Percentiles rank a stretch among this genome's conserved stretches.
Evolutionary conservation across 2,888 invertebrate genomes (phyloP).

Genomic region (Eristalis intricaria): DNA sequence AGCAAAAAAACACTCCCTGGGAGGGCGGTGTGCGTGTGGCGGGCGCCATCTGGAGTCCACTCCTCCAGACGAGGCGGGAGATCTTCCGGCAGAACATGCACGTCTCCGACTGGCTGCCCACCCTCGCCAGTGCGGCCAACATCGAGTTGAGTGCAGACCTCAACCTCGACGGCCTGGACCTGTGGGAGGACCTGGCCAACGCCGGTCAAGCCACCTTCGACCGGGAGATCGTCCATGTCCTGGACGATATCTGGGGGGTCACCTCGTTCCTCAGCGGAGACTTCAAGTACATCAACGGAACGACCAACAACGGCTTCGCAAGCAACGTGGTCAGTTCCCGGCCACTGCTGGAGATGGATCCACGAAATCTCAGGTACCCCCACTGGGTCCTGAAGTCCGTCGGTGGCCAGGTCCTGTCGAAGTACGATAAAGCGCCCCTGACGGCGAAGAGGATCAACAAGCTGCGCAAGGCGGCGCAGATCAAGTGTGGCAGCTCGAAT

Average conservation of each 20-base stretch:
- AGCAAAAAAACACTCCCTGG: conserved; percentile 90
- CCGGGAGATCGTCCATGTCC: conserved; percentile 86
- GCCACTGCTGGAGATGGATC: conserved; percentile 75
- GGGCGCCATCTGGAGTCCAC: conserved; percentile 89
- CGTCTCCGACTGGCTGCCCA: conserved; percentile 92
- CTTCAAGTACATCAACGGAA: conserved; percentile 79
- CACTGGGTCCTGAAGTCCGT: conserved; percentile 74
- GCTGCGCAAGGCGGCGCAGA: conserved; percentile 68
- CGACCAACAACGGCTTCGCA: conserved; percentile 75
- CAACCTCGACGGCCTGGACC: conserved; percentile 85
- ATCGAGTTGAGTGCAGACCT: conserved; percentile 76
- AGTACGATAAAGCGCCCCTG: conserved; percentile 72
- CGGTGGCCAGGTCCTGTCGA: conserved; percentile 73
- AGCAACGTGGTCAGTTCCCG: conserved; percentile 75
- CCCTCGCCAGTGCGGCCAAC: conserved; percentile 82
- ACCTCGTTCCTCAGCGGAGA: conserved; percentile 74
- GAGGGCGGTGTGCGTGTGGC: conserved; percentile 92
- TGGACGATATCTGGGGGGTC: conserved; percentile 84
- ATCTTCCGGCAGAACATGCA: conserved; percentile 87
- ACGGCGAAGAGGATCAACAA: conserved; percentile 65
- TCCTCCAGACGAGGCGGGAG: conserved; percentile 82
- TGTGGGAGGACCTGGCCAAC: conserved; percentile 86
- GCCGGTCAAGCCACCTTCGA: conserved; percentile 80
- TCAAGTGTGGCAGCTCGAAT: conserved; percentile 72
- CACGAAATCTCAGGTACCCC: conserved; percentile 74